phyloP scores from a whole-genome alignment of 2,888 invertebrate species.

The Notodonta dromedarius region DNA sequence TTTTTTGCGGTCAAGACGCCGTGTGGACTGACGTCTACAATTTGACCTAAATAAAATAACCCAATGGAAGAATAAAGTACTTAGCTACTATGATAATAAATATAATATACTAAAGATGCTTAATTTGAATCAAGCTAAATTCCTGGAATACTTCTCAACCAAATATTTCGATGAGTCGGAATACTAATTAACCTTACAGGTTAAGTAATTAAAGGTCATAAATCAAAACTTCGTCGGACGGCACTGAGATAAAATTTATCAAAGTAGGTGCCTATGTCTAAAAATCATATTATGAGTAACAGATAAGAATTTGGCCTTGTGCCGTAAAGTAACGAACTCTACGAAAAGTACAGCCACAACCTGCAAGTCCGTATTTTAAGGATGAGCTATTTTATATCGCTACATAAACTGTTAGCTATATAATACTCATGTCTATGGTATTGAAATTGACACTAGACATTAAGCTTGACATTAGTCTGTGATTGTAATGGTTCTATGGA shows the following conservation, averaged over 20 bases:
- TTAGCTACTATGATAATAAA: background rate
- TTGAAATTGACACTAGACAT: too few relatives aligned
- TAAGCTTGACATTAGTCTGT: too few relatives aligned
- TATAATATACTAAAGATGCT: too few relatives aligned
- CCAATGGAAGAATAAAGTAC: background rate
- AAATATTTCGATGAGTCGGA: background rate
- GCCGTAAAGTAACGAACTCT: background rate
- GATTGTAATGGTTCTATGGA: too few relatives aligned
- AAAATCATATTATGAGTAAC: conserved; percentile 13
- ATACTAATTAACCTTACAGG: background rate
- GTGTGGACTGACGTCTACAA: conserved; percentile 8
- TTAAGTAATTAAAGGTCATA: conserved; percentile 13
- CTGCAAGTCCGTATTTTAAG: too few relatives aligned
- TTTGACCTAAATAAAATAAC: conserved; percentile 5
- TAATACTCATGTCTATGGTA: too few relatives aligned
- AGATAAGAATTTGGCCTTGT: conserved; percentile 30
- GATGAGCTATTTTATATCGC: too few relatives aligned
- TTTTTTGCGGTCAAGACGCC: conserved; percentile 20
- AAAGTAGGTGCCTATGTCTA: conserved; percentile 11
- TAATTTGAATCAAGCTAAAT: background rate
- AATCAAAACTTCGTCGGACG: conserved; percentile 15
- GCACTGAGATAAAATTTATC: conserved; percentile 14
- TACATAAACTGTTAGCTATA: too few relatives aligned
- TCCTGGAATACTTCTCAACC: background rate
- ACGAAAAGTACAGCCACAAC: background rate